Evolutionary conservation across 1,140 invertebrate species (phyloP), one percentile per base, ranked within the genome.

Genomic region (Drosophila rhopaloa): DNA sequence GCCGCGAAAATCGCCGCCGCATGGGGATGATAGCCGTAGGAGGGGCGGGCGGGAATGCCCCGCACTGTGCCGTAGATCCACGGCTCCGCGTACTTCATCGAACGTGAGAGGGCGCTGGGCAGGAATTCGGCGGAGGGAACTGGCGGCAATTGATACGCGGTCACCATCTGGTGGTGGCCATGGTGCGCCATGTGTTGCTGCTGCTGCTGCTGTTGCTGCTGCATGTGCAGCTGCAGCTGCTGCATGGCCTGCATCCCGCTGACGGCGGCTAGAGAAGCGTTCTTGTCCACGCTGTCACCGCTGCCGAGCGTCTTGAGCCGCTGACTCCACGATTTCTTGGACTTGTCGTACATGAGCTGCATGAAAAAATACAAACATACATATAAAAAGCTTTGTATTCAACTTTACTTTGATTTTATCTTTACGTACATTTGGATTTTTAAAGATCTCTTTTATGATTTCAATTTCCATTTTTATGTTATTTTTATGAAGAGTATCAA

Each of bases 41-140:
- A 84, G 57, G 94, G 94, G 50, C 95, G 93, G 3, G 95, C 93
- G 2, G 91, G 91, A 61, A 92, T 89, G 10, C 91, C 91, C 70
- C 95, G 93, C 1, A 96, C 94, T 4, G 95, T 96, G 61, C 96
- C 96, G 79, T 97, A 97, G 1, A 97, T 93, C 96, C 96, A 97
- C 35, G 96, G 95, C 74, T 97, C 96, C 1, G 95, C 95, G 92
- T 96, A 97, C 74, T 96, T 95, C 96, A 97, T 97, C 85, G 96
- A 96, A 91, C 96, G 95, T 43, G 95, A 95, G 63, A 97, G 91
- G 5, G 95, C 93, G 70, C 93, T 94, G 13, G 94, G 93, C 74
- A 85, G 48, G 62, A 85, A 92, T 37, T 92, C 91, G 50, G 89
- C 86, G 51, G 62, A 78, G 29, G 65, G 61, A 5, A 71, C 67